Percentiles rank a stretch among this genome's conserved stretches.
Conservation (phyloP, 2,113 vertebrate species). For the Austrofundulus limnaeus region DNA sequence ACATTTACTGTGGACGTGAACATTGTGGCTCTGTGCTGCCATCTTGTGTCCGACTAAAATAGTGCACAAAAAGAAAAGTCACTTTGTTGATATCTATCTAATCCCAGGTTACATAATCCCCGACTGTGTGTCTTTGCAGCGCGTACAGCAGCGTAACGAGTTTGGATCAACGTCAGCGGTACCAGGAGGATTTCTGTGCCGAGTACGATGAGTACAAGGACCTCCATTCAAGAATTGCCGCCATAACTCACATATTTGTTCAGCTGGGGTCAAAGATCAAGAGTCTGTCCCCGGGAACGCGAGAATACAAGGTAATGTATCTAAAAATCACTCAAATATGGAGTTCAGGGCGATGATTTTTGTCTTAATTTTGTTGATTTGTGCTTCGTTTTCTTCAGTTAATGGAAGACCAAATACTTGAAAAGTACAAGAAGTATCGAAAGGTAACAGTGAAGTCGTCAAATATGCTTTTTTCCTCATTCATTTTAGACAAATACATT, state of each 20-base stretch:
- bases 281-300: constrained; percentile 76
- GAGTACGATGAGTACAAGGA: constrained; percentile 82
- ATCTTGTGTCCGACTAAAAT: constrained; percentile 48
- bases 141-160: constrained; percentile 69
- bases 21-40: constrained; percentile 15
- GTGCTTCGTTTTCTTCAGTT: constrained; percentile 63
- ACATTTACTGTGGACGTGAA: neutral
- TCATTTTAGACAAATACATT: too few relatives aligned
- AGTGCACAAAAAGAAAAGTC: constrained; percentile 2
- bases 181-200: constrained; percentile 81
- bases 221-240: constrained; percentile 79
- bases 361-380: neutral
- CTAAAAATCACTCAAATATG: neutral
- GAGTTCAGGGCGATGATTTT: neutral
- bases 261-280: constrained; percentile 86
- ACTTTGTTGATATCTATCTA: too few relatives aligned
- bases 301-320: constrained; percentile 78
- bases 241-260: constrained; percentile 80
- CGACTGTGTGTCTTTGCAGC: constrained; percentile 55
- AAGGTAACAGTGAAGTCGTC: constrained; percentile 71
- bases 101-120: neutral
- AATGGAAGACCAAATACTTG: constrained; percentile 84
- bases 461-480: neutral
- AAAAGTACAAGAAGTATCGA: constrained; percentile 84
- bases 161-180: constrained; percentile 77